A percentile compares a stretch with the other conserved stretches of the same genome.
Evolutionary conservation across 1,140 invertebrate species (phyloP).

Genomic region (Drosophila miranda): DNA sequence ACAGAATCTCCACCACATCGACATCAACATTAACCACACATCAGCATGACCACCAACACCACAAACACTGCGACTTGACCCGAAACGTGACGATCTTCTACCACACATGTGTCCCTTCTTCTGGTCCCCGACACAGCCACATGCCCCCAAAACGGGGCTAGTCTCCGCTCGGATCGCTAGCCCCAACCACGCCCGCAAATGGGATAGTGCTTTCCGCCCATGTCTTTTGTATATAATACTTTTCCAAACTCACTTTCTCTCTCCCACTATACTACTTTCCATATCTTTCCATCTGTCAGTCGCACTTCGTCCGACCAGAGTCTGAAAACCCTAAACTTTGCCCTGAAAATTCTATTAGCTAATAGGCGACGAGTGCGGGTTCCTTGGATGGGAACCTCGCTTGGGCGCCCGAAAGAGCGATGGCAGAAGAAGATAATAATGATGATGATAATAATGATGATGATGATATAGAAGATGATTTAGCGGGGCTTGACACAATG

Average conservation of each 20-base stretch:
- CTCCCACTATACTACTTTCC: neutral
- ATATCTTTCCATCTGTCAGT: conserved; percentile 20
- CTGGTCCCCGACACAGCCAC: neutral
- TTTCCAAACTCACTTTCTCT: conserved; percentile 40
- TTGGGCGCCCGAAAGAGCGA: conserved; percentile 57
- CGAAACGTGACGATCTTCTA: conserved; percentile 37
- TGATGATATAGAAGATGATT: conserved; percentile 57
- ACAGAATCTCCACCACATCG: conserved; percentile 26
- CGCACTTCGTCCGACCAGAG: conserved; percentile 20
- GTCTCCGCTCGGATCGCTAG: conserved; percentile 11
- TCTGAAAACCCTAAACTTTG: conserved; percentile 23
- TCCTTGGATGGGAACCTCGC: conserved; percentile 60
- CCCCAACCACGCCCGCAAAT: neutral
- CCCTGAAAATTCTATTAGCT: conserved; percentile 59
- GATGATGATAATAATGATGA: conserved; percentile 37
- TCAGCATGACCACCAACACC: conserved; percentile 24
- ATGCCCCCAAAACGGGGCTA: neutral
- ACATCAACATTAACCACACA: conserved; percentile 13
- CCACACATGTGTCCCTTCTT: conserved; percentile 21
- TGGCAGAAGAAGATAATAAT: conserved; percentile 34
- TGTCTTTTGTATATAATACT: conserved; percentile 73
- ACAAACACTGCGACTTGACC: conserved; percentile 34
- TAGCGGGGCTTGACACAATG: conserved; percentile 42
- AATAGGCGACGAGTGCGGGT: conserved; percentile 61
- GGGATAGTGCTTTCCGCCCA: conserved; percentile 52